Conservation (phyloP, 2,113 vertebrate genomes). For the Dasyornis broadbenti region DNA sequence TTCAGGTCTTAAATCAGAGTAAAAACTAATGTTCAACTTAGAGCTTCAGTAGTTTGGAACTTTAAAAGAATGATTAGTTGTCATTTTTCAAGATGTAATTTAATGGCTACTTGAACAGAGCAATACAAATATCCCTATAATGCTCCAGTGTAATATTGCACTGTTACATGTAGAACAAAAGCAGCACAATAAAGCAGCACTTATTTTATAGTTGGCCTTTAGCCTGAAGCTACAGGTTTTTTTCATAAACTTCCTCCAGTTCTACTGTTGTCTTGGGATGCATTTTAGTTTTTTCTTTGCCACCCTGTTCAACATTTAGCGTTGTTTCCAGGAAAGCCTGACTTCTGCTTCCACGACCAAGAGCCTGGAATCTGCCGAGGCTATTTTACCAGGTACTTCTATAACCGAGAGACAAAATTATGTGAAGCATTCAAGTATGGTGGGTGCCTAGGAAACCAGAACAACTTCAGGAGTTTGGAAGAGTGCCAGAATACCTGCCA, state of each 20-base stretch:
- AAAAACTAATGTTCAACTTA: background rate
- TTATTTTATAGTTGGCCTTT: background rate
- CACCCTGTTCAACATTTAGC: background rate
- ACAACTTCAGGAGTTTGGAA: conserved; percentile 83
- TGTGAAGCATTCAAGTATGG: conserved; percentile 87
- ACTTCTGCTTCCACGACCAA: conserved; percentile 80
- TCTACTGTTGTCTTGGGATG: background rate
- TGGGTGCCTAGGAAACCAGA: conserved; percentile 89
- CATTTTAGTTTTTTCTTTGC: background rate
- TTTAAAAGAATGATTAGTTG: background rate
- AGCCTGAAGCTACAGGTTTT: background rate
- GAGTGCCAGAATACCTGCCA: conserved; percentile 79
- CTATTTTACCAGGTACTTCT: conserved; percentile 82
- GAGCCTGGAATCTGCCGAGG: conserved; percentile 86
- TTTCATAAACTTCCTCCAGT: background rate
- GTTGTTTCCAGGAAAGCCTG: conserved; percentile 74
- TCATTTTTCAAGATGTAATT: background rate
- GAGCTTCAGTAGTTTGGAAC: background rate
- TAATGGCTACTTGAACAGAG: background rate
- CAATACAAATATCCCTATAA: background rate
- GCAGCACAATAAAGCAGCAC: background rate
- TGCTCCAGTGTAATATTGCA: background rate
- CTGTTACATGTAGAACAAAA: background rate
- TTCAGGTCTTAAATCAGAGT: background rate
- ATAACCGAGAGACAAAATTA: conserved; percentile 68